Conservation (phyloP, 1,140 invertebrate species). For the Oreohelix idahoensis region DNA sequence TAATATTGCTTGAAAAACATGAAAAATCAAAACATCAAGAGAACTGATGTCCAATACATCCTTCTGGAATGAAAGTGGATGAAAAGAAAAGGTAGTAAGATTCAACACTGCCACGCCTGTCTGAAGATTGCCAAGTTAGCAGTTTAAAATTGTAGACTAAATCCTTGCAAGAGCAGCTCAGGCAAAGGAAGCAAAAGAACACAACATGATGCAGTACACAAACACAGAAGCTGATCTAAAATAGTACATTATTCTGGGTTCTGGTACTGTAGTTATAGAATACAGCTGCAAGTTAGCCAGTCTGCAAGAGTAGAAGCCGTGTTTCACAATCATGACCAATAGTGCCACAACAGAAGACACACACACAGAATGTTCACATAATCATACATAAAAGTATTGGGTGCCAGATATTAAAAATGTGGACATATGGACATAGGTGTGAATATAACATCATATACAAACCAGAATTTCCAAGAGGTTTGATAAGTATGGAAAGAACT, state of each 20-base stretch:
- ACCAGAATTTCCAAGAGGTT: neutral
- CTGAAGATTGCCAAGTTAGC: no score
- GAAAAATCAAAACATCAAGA: no score
- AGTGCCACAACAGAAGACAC: neutral
- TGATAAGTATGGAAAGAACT: neutral
- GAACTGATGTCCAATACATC: no score
- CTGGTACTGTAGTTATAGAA: neutral
- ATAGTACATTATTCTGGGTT: neutral
- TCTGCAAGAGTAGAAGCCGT: neutral
- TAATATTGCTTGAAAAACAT: no score
- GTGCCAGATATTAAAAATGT: neutral
- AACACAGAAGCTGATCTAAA: neutral
- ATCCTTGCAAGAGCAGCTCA: neutral
- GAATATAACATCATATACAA: neutral
- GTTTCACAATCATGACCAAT: neutral
- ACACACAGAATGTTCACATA: neutral
- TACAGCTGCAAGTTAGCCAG: neutral
- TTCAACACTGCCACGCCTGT: no score
- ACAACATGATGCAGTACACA: neutral
- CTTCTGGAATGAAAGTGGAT: no score
- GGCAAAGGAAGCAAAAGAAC: neutral
- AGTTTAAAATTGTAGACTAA: no score
- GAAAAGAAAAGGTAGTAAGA: no score
- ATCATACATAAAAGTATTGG: neutral
- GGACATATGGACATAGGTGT: neutral